phyloP scores from a whole-genome alignment of 2,797 vertebrate genomes.

The Esox lucius region DNA sequence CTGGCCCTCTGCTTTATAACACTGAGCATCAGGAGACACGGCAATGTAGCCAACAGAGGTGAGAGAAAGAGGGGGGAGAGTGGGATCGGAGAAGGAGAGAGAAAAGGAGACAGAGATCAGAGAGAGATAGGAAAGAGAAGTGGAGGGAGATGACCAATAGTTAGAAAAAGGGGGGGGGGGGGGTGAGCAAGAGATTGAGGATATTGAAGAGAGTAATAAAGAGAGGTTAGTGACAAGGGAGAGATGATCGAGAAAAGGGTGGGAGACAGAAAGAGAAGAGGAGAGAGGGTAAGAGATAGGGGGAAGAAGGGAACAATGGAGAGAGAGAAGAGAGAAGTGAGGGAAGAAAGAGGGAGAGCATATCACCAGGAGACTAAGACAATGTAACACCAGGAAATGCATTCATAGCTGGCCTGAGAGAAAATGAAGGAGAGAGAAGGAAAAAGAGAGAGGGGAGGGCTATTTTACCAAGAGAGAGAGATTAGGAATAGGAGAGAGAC shows the following conservation, averaged over 20 bases:
- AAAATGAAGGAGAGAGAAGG: not conserved
- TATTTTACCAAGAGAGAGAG: not conserved
- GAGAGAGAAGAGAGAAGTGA: too few species aligned
- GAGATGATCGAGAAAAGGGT: not conserved
- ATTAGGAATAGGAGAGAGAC: not conserved
- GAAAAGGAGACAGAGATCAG: not conserved
- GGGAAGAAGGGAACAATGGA: too few species aligned
- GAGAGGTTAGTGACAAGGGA: not conserved
- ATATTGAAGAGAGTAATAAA: not conserved
- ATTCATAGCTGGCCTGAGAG: not conserved
- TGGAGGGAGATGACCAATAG: not conserved
- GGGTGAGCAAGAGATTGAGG: not conserved
- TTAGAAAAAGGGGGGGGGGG: not conserved
- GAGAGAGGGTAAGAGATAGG: too few species aligned
- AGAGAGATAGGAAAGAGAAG: not conserved
- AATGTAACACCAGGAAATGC: not conserved
- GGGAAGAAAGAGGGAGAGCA: not conserved
- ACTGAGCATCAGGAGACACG: not conserved
- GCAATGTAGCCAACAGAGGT: not conserved
- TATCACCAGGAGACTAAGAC: not conserved
- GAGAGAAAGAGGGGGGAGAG: not conserved
- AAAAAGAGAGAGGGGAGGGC: not conserved
- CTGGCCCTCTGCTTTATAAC: not conserved
- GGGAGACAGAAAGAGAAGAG: too few species aligned
- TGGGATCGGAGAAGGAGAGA: not conserved